Conservation (phyloP, 2,797 vertebrate species). For the Pseudocheirus occidentalis region DNA sequence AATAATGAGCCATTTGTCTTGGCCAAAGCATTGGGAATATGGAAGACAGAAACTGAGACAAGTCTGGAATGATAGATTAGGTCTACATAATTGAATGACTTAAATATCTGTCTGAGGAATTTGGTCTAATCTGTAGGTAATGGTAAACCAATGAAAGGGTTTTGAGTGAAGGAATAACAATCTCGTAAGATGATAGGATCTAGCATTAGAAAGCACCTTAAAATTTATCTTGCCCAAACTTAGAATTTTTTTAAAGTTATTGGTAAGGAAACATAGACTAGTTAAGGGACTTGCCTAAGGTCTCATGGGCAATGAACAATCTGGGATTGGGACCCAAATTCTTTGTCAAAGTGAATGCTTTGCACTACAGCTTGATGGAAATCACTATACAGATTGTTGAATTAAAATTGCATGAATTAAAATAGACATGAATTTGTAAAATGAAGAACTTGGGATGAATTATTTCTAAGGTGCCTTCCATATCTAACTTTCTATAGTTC, state of each 20-base stretch:
- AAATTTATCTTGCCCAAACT: not conserved
- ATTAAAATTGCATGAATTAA: slow-evolving; percentile 29
- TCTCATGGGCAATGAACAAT: not conserved
- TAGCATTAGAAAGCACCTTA: not conserved
- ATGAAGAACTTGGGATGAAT: not conserved
- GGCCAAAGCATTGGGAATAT: not conserved
- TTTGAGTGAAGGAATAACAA: not conserved
- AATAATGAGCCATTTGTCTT: not conserved
- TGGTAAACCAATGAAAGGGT: not conserved
- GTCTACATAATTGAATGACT: not conserved
- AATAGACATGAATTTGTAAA: slow-evolving; percentile 19
- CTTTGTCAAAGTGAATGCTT: not conserved
- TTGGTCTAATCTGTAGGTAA: not conserved
- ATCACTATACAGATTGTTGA: not conserved
- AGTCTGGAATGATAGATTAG: not conserved
- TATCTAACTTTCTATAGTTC: not conserved
- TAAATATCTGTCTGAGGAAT: not conserved
- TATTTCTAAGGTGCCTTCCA: not conserved
- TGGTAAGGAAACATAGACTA: not conserved
- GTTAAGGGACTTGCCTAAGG: not conserved
- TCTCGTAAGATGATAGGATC: not conserved
- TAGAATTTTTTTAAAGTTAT: not conserved
- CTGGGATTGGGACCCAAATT: not conserved
- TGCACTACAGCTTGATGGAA: not conserved
- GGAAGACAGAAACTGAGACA: not conserved